A percentile compares a stretch with the other conserved stretches of the same genome.
phyloP scores from a whole-genome alignment of 2,888 invertebrate species.

The Andrena dorsata region DNA sequence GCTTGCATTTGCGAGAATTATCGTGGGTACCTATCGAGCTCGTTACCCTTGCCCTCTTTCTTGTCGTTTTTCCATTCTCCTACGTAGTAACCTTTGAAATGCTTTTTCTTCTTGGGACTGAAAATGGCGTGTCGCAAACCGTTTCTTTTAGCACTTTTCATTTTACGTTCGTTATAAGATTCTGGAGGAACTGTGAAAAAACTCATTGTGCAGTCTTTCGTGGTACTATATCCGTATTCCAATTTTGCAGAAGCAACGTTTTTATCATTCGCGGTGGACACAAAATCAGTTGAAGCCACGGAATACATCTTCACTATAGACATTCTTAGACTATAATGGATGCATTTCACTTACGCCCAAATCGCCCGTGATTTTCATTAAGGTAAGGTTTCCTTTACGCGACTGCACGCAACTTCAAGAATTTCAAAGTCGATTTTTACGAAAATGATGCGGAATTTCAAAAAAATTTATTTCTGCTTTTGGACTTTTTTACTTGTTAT shows the following conservation, averaged over 20 bases:
- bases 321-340: too few species aligned
- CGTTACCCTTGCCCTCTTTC: constrained; percentile 82
- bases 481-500: too few species aligned
- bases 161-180: constrained; percentile 75
- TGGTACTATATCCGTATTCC: background rate
- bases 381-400: too few species aligned
- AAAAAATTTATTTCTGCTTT: too few species aligned
- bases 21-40: constrained; percentile 64
- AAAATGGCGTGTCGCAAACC: constrained; percentile 87
- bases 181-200: constrained; percentile 85
- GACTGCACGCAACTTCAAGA: too few species aligned
- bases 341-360: too few species aligned
- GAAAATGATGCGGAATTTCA: too few species aligned
- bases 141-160: constrained; percentile 84
- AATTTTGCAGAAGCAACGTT: background rate
- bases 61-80: constrained; percentile 88
- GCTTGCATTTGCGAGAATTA: background rate
- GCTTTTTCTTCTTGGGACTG: constrained; percentile 84
- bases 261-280: background rate
- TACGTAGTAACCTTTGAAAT: constrained; percentile 83
- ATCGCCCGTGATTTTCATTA: too few species aligned
- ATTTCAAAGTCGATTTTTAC: too few species aligned
- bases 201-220: constrained; percentile 75
- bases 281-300: background rate
- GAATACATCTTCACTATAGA: background rate